Conservation (phyloP, 64 coral and sea anemone genomes). For the Anthopleura sola region DNA sequence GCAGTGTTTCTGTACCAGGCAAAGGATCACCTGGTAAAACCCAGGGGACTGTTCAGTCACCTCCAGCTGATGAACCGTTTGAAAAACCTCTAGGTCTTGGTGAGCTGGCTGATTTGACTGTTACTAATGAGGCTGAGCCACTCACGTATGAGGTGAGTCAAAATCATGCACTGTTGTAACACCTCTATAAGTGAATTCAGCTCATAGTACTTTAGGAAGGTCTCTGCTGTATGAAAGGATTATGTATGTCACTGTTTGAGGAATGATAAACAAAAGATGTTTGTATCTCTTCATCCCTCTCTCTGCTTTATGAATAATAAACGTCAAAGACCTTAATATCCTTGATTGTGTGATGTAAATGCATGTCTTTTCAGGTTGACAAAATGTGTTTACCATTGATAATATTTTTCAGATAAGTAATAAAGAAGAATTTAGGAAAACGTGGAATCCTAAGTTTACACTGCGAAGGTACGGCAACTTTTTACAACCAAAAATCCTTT, state of each 20-base stretch:
- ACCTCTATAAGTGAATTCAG: no score
- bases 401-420: slow-evolving; percentile 42
- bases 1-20: slow-evolving; percentile 67
- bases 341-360: background rate
- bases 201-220: no score
- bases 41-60: slow-evolving; percentile 3
- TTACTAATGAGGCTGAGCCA: slow-evolving; percentile 92
- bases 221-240: no score
- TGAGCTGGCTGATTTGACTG: slow-evolving; percentile 90
- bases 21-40: slow-evolving; percentile 22
- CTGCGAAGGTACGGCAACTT: slow-evolving; percentile 64
- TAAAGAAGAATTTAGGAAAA: slow-evolving; percentile 96
- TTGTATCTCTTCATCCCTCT: no score
- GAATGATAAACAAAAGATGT: no score
- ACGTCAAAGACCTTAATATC: background rate
- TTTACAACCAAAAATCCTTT: background rate
- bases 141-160: slow-evolving; percentile 81
- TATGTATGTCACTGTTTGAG: no score
- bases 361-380: background rate
- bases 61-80: slow-evolving; percentile 67
- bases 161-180: no score
- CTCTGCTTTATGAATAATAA: no score
- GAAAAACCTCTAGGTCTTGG: slow-evolving; percentile 84
- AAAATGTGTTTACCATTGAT: background rate
- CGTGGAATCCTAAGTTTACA: slow-evolving; percentile 97